Base-by-base conservation (phyloP, 2,888 invertebrate species). In the Nectonema munidae region DNA sequence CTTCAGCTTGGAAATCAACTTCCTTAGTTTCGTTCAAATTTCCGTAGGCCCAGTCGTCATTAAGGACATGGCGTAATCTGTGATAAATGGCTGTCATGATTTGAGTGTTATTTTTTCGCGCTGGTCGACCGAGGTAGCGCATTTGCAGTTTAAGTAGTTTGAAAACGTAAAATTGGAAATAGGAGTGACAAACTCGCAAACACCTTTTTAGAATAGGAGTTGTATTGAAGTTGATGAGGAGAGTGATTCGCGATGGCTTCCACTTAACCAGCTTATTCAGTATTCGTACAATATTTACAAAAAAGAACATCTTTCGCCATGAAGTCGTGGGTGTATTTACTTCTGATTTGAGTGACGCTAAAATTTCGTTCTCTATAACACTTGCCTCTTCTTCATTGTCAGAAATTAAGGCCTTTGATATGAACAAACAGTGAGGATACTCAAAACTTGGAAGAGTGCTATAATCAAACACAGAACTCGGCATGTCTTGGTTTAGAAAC, bases 1-100 rank as follows among this genome's bases (percentile, higher is more conserved):
- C 95, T 54, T 95, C 89, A 21, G 75, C 77, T 59, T 95, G 65
- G 46, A 77, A 89, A 54, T 95, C 86, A 37, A 61, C 89, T 95
- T 39, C 89, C 89, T 61, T 75, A 95, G 2, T 95, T 95, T 95
- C 95, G 99, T 55, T 99, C 95, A n/a, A 37, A 61, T 95, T 95
- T 39, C 89, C 89, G 61, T 75, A 95, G 2, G 95, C 95, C 95
- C 95, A 99, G 55, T 99, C 95, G 53, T 99, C 95, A 50, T 86
- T 89, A 30, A 95, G 62, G 39, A 61, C 46, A 47, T 64, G 63
- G 16, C 63, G 48, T 5, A 64, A 62, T 63, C 89, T 86, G 41
- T 79, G 72, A 54, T 95, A 99, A 51, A 99, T 99, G 41, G 86
- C 83, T 53, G 86, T 86, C 59, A 99, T 79, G 1, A 83, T 83